These are phyloP conservation scores for Labia minor DNA, from an alignment of 2,888 invertebrate species.

Conservation along the genomic window DNA sequence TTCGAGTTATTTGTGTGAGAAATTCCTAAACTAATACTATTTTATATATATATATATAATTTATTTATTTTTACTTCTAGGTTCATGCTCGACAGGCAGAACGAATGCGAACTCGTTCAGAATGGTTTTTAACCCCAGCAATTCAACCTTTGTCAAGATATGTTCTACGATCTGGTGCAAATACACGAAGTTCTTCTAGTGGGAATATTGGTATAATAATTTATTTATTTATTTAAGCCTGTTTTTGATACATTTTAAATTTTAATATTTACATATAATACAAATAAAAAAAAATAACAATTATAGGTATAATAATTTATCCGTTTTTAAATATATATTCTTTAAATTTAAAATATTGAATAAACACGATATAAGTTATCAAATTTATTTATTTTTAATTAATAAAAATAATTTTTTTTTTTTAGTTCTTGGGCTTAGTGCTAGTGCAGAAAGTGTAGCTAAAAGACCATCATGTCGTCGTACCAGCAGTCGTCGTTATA, in stretches of 20 bases:
- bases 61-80: constrained; percentile 38
- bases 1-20: no score
- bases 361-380: no score
- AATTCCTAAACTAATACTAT: no score
- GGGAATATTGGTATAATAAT: constrained; percentile 44
- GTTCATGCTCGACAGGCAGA: constrained; percentile 94
- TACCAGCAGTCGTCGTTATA: constrained; percentile 39
- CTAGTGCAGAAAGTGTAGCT: constrained; percentile 52
- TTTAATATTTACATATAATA: no score
- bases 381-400: neutral
- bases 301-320: no score
- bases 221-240: constrained; percentile 1
- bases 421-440: constrained; percentile 47
- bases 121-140: constrained; percentile 84
- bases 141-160: constrained; percentile 37
- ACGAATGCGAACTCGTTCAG: constrained; percentile 90
- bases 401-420: constrained; percentile 20
- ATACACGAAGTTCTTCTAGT: constrained; percentile 42
- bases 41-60: no score
- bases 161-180: constrained; percentile 37
- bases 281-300: no score
- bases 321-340: no score
- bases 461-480: constrained; percentile 46
- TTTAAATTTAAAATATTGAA: no score
- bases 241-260: no score